Conservation (phyloP, 2,888 invertebrate species). For the Dusona sp. region DNA sequence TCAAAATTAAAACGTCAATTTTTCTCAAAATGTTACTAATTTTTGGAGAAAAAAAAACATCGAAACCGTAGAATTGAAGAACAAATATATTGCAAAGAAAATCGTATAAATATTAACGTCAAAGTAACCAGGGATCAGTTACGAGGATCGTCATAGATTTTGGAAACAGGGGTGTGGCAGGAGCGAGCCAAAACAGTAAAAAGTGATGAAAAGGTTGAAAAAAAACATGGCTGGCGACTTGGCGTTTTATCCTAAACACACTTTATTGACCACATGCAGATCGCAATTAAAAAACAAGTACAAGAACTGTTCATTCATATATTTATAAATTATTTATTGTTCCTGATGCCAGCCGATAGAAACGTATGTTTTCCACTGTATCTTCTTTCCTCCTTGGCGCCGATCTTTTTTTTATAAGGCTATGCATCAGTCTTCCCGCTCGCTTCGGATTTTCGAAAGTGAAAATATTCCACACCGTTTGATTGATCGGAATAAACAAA, state of each 20-base stretch:
- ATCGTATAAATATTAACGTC: constrained; percentile 53
- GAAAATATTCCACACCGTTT: no score
- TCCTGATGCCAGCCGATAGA: no score
- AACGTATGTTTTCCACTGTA: no score
- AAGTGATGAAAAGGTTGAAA: neutral
- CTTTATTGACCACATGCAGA: constrained; percentile 25
- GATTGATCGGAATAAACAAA: no score
- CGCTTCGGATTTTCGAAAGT: no score
- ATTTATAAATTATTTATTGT: neutral
- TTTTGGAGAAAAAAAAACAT: neutral
- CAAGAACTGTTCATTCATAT: constrained; percentile 36
- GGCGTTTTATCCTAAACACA: constrained; percentile 43
- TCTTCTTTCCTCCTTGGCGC: no score
- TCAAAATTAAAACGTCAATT: neutral
- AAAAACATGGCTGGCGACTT: no score
- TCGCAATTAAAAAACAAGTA: constrained; percentile 65
- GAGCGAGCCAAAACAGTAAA: neutral
- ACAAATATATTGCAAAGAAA: constrained; percentile 27
- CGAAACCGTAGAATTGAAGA: neutral
- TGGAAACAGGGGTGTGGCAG: neutral
- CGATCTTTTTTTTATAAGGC: no score
- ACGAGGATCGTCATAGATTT: constrained; percentile 47
- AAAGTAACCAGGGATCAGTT: constrained; percentile 38
- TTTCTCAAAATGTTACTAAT: neutral
- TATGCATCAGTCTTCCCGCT: no score